A percentile compares a stretch with the other conserved stretches of the same genome.
These are phyloP conservation scores for Erethizon dorsatum DNA, from an alignment of 2,797 vertebrate genomes.

Conservation along the genomic window DNA sequence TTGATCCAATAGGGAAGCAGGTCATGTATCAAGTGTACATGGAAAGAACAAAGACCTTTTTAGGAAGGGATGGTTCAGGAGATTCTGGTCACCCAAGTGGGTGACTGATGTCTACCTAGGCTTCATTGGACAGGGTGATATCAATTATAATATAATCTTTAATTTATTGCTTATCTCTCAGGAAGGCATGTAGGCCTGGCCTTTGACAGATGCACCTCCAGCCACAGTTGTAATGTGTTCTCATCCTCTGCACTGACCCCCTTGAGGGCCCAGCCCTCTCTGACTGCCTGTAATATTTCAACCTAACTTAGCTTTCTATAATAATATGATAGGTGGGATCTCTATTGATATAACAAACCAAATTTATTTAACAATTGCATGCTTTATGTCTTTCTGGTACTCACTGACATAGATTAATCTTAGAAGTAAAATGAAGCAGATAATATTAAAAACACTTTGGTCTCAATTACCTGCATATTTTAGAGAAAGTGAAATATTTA, in stretches of 20 bases:
- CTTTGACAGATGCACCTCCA: background rate
- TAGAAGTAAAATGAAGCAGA: constrained; percentile 32
- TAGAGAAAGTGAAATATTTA: background rate
- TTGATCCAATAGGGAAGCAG: background rate
- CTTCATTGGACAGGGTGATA: background rate
- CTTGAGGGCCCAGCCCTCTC: background rate
- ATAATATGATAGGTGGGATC: background rate
- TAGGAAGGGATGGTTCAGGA: background rate
- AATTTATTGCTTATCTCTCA: background rate
- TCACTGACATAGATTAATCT: background rate
- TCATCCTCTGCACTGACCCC: background rate
- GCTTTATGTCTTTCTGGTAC: background rate
- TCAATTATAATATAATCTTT: background rate
- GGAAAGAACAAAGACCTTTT: background rate
- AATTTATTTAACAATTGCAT: background rate
- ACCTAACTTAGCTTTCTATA: background rate
- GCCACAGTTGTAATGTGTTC: background rate
- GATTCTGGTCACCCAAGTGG: background rate
- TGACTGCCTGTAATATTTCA: background rate
- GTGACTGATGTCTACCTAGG: background rate
- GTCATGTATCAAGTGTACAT: background rate
- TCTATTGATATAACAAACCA: background rate
- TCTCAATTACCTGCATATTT: background rate
- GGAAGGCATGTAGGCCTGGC: background rate
- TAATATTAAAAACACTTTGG: constrained; percentile 8